Evolutionary conservation across 2,797 vertebrate species (phyloP), one percentile per base, ranked within the genome.

Genomic region (Siniperca obscura): DNA sequence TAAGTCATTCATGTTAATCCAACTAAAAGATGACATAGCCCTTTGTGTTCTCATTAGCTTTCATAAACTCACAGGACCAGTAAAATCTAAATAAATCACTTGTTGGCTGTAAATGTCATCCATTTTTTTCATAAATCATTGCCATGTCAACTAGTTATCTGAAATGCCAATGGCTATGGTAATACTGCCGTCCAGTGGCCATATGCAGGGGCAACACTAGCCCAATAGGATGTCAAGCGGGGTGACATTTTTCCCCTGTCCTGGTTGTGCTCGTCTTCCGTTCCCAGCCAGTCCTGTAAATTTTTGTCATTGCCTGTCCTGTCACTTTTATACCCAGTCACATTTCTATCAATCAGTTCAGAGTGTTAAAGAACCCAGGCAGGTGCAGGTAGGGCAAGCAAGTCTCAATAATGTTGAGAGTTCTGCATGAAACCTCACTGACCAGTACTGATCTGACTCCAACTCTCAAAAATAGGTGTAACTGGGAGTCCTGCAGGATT

Each of bases 121-220:
- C 46, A 25, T 6, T 21, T 25, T 76, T 42, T 27, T 62, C 8
- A 40, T 50, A 3, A 21, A 42, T n/a, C 36, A 38, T 10, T 52
- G 13, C 21, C 12, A 30, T 69, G 52, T 55, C 50, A 60, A 14
- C 27, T 14, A 3, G 64, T 7, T n/a, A 19, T 34, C 17, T 22
- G 2, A 75, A 48, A 64, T 46, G 11, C 16, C 0, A 1, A 17
- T 70, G 30, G 52, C 12, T 42, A 19, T 30, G 38, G 19, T 55
- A n/a, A 64, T 66, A 72, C 75, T 87, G 83, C 70, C 86, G 76
- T 71, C 90, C 14, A 80, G 80, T 82, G 89, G 78, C 4, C 5
- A 42, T 8, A 40, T 69, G 11, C 7, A 59, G 46, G 44, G 10
- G 62, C 44, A 70, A 55, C 70, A 67, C 48, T 10, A 59, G 56